phyloP scores from a whole-genome alignment of 2,797 vertebrate species.

The Mastacembelus armatus region DNA sequence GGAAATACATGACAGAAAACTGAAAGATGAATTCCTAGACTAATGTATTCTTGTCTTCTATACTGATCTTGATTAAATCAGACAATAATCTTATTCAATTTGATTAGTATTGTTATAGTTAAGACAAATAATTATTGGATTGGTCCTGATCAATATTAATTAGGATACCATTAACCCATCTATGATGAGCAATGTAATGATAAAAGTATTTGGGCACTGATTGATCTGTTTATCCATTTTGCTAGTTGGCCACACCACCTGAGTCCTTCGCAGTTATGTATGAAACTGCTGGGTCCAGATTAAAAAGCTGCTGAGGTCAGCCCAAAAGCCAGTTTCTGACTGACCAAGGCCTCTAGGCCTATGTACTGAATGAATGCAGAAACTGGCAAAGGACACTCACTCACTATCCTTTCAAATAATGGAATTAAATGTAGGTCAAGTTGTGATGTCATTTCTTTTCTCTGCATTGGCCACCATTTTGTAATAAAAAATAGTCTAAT shows the following conservation, averaged over 20 bases:
- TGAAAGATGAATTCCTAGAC: conserved; percentile 11
- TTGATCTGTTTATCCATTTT: conserved; percentile 50
- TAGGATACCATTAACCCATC: conserved; percentile 13
- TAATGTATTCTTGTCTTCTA: conserved; percentile 10
- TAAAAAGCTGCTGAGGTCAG: conserved; percentile 63
- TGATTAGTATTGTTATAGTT: conserved; percentile 21
- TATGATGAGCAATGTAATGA: conserved; percentile 24
- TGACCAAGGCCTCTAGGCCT: conserved; percentile 33
- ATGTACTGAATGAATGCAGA: conserved; percentile 47
- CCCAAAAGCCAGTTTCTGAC: conserved; percentile 51
- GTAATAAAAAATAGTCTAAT: conserved; percentile 14
- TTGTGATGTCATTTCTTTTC: conserved; percentile 63
- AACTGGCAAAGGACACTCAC: conserved; percentile 58
- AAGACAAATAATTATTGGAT: conserved; percentile 9
- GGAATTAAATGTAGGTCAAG: conserved; percentile 74
- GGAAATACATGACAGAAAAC: conserved; percentile 18
- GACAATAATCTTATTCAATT: conserved; percentile 24
- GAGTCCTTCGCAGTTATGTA: conserved; percentile 43
- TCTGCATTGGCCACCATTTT: conserved; percentile 72
- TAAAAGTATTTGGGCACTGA: conserved; percentile 16
- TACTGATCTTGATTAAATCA: conserved; percentile 22
- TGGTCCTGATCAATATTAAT: conserved; percentile 13
- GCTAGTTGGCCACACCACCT: conserved; percentile 25
- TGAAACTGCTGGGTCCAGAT: conserved; percentile 50
- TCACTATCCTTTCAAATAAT: conserved; percentile 58